phyloP scores from a whole-genome alignment of 2,113 vertebrate genomes.

The Erythrolamprus reginae region DNA sequence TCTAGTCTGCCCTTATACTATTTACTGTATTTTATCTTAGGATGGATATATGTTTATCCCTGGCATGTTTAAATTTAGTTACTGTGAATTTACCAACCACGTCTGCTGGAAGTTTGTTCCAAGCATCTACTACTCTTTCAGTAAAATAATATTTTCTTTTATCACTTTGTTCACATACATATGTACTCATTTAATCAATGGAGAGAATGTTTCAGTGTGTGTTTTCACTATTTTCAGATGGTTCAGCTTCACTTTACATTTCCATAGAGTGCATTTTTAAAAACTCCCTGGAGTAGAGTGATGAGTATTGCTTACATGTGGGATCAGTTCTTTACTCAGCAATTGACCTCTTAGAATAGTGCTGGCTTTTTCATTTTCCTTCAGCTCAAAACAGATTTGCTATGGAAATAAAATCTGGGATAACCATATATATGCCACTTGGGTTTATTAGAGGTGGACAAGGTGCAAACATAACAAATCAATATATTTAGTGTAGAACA shows the following conservation, averaged over 20 bases:
- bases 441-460: background rate
- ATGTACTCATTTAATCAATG: background rate
- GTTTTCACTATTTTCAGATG: background rate
- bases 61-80: too few relatives aligned
- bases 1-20: too few relatives aligned
- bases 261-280: background rate
- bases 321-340: background rate
- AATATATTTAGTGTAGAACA: background rate
- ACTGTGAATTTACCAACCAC: too few relatives aligned
- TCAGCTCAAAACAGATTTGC: background rate
- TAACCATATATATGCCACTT: background rate
- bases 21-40: too few relatives aligned
- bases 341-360: background rate
- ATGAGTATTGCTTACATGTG: background rate
- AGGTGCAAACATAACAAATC: background rate
- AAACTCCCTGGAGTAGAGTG: background rate
- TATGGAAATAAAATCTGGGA: background rate
- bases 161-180: background rate
- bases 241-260: too few relatives aligned
- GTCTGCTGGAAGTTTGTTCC: too few relatives aligned
- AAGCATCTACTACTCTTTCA: too few relatives aligned
- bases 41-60: too few relatives aligned
- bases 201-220: background rate
- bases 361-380: background rate
- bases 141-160: too few relatives aligned